Percentiles rank a stretch among this genome's conserved stretches.
phyloP scores from a whole-genome alignment of 2,888 invertebrate species.

The Eurois occulta region DNA sequence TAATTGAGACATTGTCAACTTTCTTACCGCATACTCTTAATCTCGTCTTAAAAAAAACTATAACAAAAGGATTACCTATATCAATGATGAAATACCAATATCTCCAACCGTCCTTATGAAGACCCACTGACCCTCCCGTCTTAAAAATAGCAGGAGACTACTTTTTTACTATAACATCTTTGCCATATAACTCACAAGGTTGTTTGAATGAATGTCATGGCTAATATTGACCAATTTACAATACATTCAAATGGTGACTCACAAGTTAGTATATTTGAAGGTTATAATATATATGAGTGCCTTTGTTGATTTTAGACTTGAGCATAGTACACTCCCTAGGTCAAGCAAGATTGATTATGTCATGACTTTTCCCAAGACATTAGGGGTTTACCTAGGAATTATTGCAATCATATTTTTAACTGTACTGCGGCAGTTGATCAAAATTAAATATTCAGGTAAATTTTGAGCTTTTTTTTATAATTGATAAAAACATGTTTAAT shows the following conservation, averaged over 20 bases:
- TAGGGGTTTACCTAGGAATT: neutral
- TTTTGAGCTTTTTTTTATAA: neutral
- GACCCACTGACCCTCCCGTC: neutral
- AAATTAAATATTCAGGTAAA: neutral
- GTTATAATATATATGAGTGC: neutral
- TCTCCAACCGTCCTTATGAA: too few species aligned
- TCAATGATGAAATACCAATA: neutral
- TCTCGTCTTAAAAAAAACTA: neutral
- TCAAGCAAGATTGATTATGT: neutral
- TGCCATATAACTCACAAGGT: neutral
- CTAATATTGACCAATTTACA: conserved; percentile 6
- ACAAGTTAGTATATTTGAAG: conserved; percentile 23
- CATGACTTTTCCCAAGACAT: neutral
- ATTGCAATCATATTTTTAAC: neutral
- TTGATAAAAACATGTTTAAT: conserved; percentile 39
- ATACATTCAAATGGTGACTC: neutral
- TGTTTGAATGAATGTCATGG: conserved; percentile 14
- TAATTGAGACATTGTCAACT: too few species aligned
- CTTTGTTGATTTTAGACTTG: neutral
- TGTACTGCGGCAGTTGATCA: neutral
- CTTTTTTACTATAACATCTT: neutral
- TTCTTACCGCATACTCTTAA: too few species aligned
- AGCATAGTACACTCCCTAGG: neutral
- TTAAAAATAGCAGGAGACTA: neutral
- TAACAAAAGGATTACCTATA: neutral